Percentiles rank a stretch among this genome's conserved stretches.
These are phyloP conservation scores for Lithobates sylvaticus DNA, from an alignment of 2,797 vertebrate genomes.

Conservation along the genomic window DNA sequence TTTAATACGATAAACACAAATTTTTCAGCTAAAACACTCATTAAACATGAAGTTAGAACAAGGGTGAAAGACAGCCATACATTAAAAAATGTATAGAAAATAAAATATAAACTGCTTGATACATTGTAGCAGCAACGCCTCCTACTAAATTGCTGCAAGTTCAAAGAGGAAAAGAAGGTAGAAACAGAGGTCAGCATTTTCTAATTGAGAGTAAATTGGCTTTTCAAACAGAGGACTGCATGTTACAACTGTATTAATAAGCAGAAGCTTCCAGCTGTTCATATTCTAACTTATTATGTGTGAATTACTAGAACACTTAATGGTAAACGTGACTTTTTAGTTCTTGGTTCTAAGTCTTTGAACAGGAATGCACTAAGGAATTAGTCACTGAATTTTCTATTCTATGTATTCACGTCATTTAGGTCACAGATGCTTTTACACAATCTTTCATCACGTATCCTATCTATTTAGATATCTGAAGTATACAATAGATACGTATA, in stretches of 20 bases:
- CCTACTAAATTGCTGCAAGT: constrained; percentile 15
- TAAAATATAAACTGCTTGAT: constrained; percentile 31
- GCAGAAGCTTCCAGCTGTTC: constrained; percentile 39
- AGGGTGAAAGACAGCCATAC: no score
- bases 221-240: constrained; percentile 46
- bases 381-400: neutral
- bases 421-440: neutral
- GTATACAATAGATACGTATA: no score
- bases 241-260: constrained; percentile 51
- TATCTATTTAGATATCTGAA: neutral
- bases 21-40: no score
- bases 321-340: neutral
- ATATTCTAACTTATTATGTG: constrained; percentile 44
- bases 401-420: neutral
- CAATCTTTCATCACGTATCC: neutral
- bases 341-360: neutral
- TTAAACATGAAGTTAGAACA: no score
- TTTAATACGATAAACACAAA: no score
- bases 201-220: constrained; percentile 55
- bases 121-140: constrained; percentile 12
- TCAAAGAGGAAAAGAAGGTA: constrained; percentile 28
- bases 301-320: constrained; percentile 18
- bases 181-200: constrained; percentile 42
- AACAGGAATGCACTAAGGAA: neutral
- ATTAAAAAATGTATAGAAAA: constrained; percentile 5